Conservation (phyloP, 1,140 invertebrate species). For the Cherax quadricarinatus region DNA sequence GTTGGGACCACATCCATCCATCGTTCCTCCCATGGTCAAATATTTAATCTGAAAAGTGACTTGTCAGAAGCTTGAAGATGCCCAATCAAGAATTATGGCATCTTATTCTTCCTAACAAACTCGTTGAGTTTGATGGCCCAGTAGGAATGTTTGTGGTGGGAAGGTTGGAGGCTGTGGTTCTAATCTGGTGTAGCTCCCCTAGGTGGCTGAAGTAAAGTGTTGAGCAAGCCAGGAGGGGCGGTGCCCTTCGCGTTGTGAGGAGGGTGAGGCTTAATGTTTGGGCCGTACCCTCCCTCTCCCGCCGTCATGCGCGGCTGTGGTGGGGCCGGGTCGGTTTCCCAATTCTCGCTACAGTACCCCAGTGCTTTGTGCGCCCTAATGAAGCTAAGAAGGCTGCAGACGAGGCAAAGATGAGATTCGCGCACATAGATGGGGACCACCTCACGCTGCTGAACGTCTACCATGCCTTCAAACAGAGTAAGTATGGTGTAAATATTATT, state of each 20-base stretch:
- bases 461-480: constrained; percentile 99
- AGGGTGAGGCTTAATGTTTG: constrained; percentile 71
- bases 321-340: constrained; percentile 73
- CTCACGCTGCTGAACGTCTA: constrained; percentile 96
- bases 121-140: constrained; percentile 38
- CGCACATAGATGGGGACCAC: constrained; percentile 99
- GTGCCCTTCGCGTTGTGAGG: constrained; percentile 65
- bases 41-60: constrained; percentile 22
- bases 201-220: constrained; percentile 70
- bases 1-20: constrained; percentile 60
- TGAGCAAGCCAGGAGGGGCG: constrained; percentile 68
- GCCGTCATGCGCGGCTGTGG: constrained; percentile 64
- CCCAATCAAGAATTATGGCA: constrained; percentile 35
- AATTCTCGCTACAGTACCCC: constrained; percentile 87
- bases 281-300: constrained; percentile 73
- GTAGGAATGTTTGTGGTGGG: constrained; percentile 45
- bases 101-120: constrained; percentile 16
- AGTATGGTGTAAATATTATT: constrained; percentile 78
- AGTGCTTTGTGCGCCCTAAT: constrained; percentile 99
- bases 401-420: constrained; percentile 99
- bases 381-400: constrained; percentile 99
- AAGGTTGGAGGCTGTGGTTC: constrained; percentile 60
- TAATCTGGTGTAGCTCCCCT: constrained; percentile 70
- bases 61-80: constrained; percentile 35
- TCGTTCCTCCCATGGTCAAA: constrained; percentile 19